phyloP scores from a whole-genome alignment of 2,797 vertebrate species.

The Pangasius djambal region DNA sequence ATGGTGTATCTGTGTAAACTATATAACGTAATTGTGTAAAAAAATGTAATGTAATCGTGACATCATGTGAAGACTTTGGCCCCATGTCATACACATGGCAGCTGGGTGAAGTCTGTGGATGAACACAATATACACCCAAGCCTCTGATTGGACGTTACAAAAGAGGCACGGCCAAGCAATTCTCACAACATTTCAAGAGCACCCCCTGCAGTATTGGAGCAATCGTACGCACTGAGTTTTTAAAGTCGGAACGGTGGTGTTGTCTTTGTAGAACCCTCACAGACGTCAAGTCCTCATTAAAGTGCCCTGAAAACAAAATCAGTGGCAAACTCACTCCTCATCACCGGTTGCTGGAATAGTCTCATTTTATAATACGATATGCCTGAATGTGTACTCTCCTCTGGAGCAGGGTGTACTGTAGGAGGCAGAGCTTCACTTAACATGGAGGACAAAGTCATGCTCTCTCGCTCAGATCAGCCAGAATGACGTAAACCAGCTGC shows the following conservation, averaged over 20 bases:
- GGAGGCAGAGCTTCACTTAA: neutral
- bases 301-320: neutral
- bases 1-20: neutral
- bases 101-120: neutral
- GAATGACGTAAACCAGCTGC: slow-evolving; percentile 50
- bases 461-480: slow-evolving; percentile 31
- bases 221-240: neutral
- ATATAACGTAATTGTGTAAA: neutral
- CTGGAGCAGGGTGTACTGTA: neutral
- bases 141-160: neutral
- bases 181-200: neutral
- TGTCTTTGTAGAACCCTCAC: neutral
- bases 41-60: neutral
- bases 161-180: neutral
- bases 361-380: neutral
- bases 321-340: neutral
- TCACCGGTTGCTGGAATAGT: neutral
- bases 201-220: neutral
- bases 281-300: neutral
- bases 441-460: neutral
- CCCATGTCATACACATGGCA: neutral
- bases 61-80: neutral
- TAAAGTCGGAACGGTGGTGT: neutral
- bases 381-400: neutral
- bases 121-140: neutral